phyloP scores from a whole-genome alignment of 2,888 invertebrate species.

The Linnaemya tessellans region DNA sequence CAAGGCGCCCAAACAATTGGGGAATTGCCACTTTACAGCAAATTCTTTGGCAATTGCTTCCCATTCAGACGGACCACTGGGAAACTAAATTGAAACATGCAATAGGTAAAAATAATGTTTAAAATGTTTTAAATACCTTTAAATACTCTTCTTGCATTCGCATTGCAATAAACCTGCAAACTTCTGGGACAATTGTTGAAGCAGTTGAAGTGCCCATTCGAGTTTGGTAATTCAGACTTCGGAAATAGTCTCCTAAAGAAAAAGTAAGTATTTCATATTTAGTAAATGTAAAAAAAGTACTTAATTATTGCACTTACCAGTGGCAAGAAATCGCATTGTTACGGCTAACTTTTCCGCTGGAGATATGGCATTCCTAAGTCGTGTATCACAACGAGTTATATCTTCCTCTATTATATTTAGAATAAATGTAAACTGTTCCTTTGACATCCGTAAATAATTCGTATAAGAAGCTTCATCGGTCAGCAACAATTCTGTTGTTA shows the following conservation, averaged over 20 bases:
- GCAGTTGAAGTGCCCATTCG: too few species aligned
- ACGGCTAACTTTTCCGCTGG: slow-evolving; percentile 22
- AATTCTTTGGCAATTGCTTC: slow-evolving; percentile 10
- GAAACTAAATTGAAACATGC: slow-evolving; percentile 26
- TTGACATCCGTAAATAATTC: too few species aligned
- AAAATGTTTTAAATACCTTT: too few species aligned
- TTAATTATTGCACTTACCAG: background rate
- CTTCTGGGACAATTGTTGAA: too few species aligned
- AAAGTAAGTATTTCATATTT: too few species aligned
- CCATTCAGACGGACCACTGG: slow-evolving; percentile 43
- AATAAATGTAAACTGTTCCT: slow-evolving; percentile 24
- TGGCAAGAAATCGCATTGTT: slow-evolving; percentile 48
- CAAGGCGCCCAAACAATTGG: background rate
- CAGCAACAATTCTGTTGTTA: slow-evolving; percentile 31
- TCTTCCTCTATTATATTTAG: slow-evolving; percentile 39
- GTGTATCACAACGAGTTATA: slow-evolving; percentile 20
- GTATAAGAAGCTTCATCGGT: background rate
- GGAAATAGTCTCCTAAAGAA: too few species aligned
- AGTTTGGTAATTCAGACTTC: too few species aligned
- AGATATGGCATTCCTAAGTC: slow-evolving; percentile 41
- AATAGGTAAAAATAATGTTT: too few species aligned
- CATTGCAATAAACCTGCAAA: too few species aligned
- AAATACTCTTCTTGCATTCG: too few species aligned
- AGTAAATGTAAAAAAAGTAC: too few species aligned
- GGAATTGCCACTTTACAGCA: too few species aligned